Conservation (phyloP, 2,888 invertebrate species). For the Tuta absoluta region DNA sequence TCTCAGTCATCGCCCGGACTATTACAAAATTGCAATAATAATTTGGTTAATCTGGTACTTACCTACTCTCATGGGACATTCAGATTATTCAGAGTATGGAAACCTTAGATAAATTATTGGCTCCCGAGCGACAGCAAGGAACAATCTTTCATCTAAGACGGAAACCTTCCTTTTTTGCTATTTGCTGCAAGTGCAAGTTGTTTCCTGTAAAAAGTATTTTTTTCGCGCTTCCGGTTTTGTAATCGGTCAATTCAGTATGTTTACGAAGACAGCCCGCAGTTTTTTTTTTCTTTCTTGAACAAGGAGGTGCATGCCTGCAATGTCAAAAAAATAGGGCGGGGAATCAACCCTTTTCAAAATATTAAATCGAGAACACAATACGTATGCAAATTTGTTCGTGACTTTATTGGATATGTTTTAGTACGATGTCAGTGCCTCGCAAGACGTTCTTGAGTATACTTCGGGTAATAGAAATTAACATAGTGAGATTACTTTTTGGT, state of each 20-base stretch:
- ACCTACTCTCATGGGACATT: too few species aligned
- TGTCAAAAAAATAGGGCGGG: constrained; percentile 53
- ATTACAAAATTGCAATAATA: too few species aligned
- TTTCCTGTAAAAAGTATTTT: neutral
- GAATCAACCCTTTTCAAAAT: constrained; percentile 52
- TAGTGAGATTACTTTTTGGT: neutral
- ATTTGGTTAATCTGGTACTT: too few species aligned
- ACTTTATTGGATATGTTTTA: constrained; percentile 49
- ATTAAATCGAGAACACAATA: constrained; percentile 56
- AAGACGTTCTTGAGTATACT: constrained; percentile 55
- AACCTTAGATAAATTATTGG: too few species aligned
- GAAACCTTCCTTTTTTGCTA: too few species aligned
- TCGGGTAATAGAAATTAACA: constrained; percentile 36
- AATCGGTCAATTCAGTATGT: neutral
- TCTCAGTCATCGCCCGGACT: too few species aligned
- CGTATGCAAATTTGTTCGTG: constrained; percentile 58
- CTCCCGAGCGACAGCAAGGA: too few species aligned
- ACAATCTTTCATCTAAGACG: too few species aligned
- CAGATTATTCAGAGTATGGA: too few species aligned
- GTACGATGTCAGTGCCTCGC: constrained; percentile 58
- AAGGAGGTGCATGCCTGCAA: constrained; percentile 31
- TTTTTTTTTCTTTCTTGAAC: constrained; percentile 30
- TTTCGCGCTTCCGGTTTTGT: neutral
- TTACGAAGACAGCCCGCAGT: constrained; percentile 11
- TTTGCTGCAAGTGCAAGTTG: too few species aligned